Evolutionary conservation across 64 coral and sea anemone species (phyloP).

Genomic region (Catalaphyllia jardinei): DNA sequence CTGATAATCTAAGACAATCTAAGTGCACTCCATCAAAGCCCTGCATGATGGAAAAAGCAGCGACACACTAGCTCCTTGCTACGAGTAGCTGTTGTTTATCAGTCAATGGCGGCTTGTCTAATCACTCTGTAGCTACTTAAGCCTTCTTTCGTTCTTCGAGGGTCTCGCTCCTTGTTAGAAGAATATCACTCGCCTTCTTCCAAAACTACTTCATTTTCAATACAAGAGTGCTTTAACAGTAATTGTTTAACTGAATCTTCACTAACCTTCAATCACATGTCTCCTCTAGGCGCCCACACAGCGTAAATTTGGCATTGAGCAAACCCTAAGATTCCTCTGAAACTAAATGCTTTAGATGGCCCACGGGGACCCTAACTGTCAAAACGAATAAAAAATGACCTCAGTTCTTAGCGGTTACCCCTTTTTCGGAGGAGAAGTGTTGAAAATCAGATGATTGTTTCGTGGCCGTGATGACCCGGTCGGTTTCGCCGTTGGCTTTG

Average conservation of each 20-base stretch:
- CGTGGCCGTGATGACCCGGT: background rate
- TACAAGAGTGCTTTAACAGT: background rate
- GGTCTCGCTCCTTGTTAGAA: background rate
- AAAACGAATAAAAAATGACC: conserved; percentile 37
- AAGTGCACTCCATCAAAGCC: background rate
- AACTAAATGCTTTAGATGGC: conserved; percentile 22
- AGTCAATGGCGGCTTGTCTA: conserved; percentile 13
- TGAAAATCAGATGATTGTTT: conserved; percentile 8
- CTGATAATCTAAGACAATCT: background rate
- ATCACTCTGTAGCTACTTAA: background rate
- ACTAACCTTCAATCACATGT: conserved; percentile 34
- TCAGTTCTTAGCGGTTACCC: conserved; percentile 36
- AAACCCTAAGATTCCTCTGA: background rate
- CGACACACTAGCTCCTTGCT: background rate
- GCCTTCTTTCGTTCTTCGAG: background rate
- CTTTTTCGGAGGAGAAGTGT: conserved; percentile 36
- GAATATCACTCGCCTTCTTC: background rate
- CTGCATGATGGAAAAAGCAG: background rate
- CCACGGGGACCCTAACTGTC: background rate
- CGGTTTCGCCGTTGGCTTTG: background rate
- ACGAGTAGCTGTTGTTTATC: conserved; percentile 14
- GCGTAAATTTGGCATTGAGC: background rate
- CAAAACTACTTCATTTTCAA: background rate
- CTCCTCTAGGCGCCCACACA: background rate
- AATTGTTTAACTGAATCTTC: background rate